phyloP scores from a whole-genome alignment of 2,888 invertebrate genomes.

The Nesidiocoris tenuis region DNA sequence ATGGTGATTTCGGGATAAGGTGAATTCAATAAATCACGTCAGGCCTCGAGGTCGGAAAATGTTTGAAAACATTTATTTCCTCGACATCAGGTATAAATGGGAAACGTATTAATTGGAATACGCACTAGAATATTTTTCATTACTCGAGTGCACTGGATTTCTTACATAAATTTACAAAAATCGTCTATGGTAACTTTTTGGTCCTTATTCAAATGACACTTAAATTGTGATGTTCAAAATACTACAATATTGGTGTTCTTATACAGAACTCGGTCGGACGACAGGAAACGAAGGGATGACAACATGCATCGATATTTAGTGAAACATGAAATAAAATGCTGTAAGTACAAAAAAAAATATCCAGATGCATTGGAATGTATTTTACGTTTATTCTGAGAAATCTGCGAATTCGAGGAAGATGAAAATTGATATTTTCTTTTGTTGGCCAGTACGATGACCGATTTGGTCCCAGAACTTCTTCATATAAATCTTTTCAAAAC shows the following conservation, averaged over 20 bases:
- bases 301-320: not conserved
- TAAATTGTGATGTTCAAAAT: conserved; percentile 25
- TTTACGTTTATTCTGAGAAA: no score
- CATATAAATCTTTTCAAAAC: no score
- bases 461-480: no score
- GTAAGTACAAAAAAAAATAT: not conserved
- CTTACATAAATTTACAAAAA: conserved; percentile 7
- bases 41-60: no score
- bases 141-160: not conserved
- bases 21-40: no score
- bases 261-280: not conserved
- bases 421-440: no score
- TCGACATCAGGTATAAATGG: conserved; percentile 34
- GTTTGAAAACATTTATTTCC: conserved; percentile 36
- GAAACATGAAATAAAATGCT: not conserved
- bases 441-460: no score
- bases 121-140: conserved; percentile 14
- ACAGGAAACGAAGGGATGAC: no score
- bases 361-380: not conserved
- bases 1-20: no score
- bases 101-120: conserved; percentile 8
- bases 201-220: conserved; percentile 11
- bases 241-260: conserved; percentile 8
- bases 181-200: conserved; percentile 30
- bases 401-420: no score